These are phyloP conservation scores for Caenorhabditis angaria DNA, from an alignment of 2,888 invertebrate genomes.

Conservation along the genomic window DNA sequence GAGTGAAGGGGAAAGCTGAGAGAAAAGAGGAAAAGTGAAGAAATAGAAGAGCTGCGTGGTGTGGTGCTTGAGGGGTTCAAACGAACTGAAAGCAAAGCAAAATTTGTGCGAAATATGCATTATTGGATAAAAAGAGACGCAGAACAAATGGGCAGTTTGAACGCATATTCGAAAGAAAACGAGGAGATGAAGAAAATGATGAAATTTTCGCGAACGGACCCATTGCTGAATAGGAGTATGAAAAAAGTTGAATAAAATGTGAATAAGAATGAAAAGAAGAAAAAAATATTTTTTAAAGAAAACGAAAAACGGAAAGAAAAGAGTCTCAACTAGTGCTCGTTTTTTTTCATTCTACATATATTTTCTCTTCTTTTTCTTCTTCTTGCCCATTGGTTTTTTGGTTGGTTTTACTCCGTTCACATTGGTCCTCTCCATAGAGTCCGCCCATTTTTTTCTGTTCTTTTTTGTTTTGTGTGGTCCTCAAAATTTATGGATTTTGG, in stretches of 20 bases:
- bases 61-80: not conserved
- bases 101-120: not conserved
- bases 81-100: slow-evolving; percentile 1
- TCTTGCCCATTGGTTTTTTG: not conserved
- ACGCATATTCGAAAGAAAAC: not conserved
- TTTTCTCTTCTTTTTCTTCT: not conserved
- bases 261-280: too few species aligned
- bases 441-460: not conserved
- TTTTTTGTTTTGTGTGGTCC: not conserved
- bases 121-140: not conserved
- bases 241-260: too few species aligned
- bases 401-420: not conserved
- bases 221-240: too few species aligned
- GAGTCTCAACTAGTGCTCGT: not conserved
- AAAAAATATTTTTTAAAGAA: not conserved
- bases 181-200: not conserved
- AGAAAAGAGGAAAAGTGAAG: slow-evolving; percentile 1
- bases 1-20: not conserved
- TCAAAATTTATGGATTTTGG: too few species aligned
- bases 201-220: not conserved
- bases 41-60: not conserved
- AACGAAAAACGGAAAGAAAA: slow-evolving; percentile 2
- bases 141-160: not conserved
- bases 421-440: not conserved
- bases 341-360: not conserved